Evolutionary conservation across 2,113 vertebrate genomes (phyloP).

Genomic region (Podiceps cristatus): DNA sequence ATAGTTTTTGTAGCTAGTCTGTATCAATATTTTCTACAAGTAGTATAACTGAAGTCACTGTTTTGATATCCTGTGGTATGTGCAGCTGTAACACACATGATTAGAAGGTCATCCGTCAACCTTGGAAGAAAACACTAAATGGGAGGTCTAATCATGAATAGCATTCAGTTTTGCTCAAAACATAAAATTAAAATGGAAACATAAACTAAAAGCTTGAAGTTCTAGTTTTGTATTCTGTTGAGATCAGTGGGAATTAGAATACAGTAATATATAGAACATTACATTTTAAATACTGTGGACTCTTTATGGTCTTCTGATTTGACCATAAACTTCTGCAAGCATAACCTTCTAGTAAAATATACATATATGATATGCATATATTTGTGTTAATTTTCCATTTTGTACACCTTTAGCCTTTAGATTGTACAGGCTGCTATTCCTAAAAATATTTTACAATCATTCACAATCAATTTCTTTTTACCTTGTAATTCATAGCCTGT

Average conservation of each 20-base stretch:
- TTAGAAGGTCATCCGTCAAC: background rate
- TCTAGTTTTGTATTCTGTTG: background rate
- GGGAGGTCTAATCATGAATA: background rate
- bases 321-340: constrained; percentile 9
- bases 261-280: background rate
- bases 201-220: background rate
- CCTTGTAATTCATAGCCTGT: background rate
- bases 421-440: background rate
- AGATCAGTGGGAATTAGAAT: background rate
- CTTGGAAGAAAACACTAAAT: background rate
- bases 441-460: constrained; percentile 9
- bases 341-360: constrained; percentile 1
- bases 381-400: constrained; percentile 22
- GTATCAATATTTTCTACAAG: background rate
- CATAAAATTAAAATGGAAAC: background rate
- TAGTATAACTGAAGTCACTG: background rate
- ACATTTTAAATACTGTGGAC: constrained; percentile 6
- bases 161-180: background rate
- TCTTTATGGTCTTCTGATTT: constrained; percentile 8
- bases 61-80: background rate
- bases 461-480: background rate
- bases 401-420: background rate
- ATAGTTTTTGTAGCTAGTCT: background rate
- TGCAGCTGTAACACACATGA: background rate
- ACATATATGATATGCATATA: background rate